These are phyloP conservation scores for Heteractis magnifica DNA, from an alignment of 92 coral and sea anemone genomes.

Conservation along the genomic window DNA sequence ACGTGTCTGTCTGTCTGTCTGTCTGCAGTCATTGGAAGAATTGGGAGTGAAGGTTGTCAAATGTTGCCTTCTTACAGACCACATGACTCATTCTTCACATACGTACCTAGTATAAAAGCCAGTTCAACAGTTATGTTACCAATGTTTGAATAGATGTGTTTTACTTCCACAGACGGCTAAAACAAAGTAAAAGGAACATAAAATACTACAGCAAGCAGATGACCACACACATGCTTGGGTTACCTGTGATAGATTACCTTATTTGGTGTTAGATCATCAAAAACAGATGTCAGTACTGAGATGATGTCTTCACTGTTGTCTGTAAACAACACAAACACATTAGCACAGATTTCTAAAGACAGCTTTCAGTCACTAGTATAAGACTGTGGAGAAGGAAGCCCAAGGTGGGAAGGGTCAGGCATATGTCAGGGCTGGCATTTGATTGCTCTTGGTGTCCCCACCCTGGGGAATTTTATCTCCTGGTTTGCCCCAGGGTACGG, in stretches of 20 bases:
- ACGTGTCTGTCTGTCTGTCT: no score
- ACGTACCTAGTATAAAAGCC: slow-evolving; percentile 67
- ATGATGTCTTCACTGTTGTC: background rate
- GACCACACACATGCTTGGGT: background rate
- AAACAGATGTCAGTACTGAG: background rate
- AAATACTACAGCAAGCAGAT: background rate
- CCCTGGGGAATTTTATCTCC: no score
- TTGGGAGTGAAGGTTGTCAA: no score
- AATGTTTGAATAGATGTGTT: slow-evolving; percentile 15
- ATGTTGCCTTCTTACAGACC: no score
- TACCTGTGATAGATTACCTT: background rate
- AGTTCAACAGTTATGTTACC: slow-evolving; percentile 64
- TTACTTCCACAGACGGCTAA: slow-evolving; percentile 16
- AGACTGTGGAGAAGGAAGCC: no score
- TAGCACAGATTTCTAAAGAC: background rate
- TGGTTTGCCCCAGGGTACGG: no score
- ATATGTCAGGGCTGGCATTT: no score
- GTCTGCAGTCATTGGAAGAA: no score
- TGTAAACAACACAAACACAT: background rate
- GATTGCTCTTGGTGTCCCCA: no score
- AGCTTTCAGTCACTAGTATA: background rate
- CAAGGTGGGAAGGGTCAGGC: no score
- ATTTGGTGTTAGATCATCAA: background rate
- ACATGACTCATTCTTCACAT: no score
- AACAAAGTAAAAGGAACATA: background rate